Percentiles rank a stretch among this genome's conserved stretches.
Conservation (phyloP, 2,113 vertebrate genomes). For the Myocastor coypus region DNA sequence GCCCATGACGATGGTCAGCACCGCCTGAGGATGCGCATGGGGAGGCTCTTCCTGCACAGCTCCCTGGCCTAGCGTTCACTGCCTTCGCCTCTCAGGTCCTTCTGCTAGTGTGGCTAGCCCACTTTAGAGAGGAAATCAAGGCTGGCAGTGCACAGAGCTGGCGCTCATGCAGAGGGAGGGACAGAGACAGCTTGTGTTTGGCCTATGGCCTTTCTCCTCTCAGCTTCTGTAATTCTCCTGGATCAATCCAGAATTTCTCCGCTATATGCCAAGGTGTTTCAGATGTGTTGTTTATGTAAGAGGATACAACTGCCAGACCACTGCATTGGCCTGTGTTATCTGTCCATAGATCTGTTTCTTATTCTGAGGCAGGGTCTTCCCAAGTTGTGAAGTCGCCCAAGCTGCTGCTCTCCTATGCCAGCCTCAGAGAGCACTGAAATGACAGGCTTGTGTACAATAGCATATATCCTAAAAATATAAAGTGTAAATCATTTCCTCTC, state of each 20-base stretch:
- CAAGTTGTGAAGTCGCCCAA: not conserved
- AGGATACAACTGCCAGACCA: not conserved
- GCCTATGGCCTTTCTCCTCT: not conserved
- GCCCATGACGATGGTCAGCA: not conserved
- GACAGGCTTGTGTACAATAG: not conserved
- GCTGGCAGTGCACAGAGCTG: not conserved
- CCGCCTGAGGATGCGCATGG: not conserved
- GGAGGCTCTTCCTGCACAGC: not conserved
- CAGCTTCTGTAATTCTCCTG: not conserved
- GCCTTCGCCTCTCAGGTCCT: not conserved
- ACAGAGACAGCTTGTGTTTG: not conserved
- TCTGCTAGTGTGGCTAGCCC: not conserved
- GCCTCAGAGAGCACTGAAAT: not conserved
- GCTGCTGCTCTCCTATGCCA: not conserved
- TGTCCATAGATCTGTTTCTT: too few relatives aligned
- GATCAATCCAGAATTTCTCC: not conserved
- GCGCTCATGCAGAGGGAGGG: not conserved
- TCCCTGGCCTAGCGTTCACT: not conserved
- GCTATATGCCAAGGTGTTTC: not conserved
- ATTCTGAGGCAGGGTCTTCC: not conserved
- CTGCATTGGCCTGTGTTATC: not conserved
- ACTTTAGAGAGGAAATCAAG: not conserved
- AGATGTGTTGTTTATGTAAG: not conserved
- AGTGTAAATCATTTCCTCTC: not conserved
- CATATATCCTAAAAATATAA: not conserved